These are phyloP conservation scores for Dasyurus viverrinus DNA, from an alignment of 2,113 vertebrate genomes.

Conservation along the genomic window DNA sequence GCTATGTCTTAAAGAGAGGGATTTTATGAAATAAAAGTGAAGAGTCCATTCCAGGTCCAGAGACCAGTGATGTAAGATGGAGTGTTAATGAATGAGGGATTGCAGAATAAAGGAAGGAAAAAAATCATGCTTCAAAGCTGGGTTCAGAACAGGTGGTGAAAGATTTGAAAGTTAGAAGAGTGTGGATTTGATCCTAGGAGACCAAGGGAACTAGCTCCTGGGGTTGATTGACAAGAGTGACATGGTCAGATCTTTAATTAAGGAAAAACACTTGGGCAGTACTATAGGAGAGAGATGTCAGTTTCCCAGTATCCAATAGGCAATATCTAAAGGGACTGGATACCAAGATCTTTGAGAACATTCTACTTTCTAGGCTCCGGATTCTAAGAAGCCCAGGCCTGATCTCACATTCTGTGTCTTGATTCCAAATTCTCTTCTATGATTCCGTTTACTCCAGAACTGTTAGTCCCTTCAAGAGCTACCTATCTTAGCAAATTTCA, in stretches of 20 bases:
- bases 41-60: neutral
- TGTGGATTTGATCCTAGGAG: neutral
- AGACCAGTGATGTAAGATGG: neutral
- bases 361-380: neutral
- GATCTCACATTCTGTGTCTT: neutral
- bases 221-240: no score
- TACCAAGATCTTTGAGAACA: neutral
- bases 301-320: neutral
- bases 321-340: neutral
- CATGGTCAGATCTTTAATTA: neutral
- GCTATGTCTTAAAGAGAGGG: neutral
- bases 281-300: no score
- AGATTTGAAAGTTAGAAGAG: neutral
- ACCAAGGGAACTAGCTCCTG: no score
- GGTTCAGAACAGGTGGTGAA: neutral
- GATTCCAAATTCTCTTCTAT: neutral
- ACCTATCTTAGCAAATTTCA: neutral
- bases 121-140: neutral
- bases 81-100: neutral
- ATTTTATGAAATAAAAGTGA: neutral
- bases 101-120: neutral
- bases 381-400: no score
- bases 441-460: neutral
- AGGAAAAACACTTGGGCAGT: neutral
- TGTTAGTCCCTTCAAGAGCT: neutral